A percentile compares a stretch with the other conserved stretches of the same genome.
Evolutionary conservation across 2,888 invertebrate species (phyloP).

Genomic region (Drosophila picticornis): DNA sequence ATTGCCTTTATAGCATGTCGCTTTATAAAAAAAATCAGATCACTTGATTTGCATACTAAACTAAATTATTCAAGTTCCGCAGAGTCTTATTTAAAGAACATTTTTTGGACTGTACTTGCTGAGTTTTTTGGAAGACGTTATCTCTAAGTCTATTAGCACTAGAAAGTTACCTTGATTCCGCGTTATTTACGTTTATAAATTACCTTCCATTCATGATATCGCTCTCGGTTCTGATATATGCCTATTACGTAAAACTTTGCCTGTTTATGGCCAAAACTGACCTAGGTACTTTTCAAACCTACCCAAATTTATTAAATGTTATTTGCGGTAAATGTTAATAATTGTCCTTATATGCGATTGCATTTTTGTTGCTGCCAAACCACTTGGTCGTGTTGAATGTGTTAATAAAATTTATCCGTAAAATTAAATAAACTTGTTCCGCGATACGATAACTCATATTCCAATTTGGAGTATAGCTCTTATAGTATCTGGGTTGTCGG

Average conservation of each 20-base stretch:
- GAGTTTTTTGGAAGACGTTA: neutral
- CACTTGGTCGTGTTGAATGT: too few relatives aligned
- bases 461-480: neutral
- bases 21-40: neutral
- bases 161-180: neutral
- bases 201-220: neutral
- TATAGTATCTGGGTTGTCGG: neutral
- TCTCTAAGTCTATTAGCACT: neutral
- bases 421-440: neutral
- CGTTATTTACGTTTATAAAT: neutral
- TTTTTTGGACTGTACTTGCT: neutral
- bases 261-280: neutral
- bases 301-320: neutral
- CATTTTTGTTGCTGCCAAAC: neutral
- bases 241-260: neutral
- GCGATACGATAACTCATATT: neutral
- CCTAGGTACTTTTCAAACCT: neutral
- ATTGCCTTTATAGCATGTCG: neutral
- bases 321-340: neutral
- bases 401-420: neutral
- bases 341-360: neutral
- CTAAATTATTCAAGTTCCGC: neutral
- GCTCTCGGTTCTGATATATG: neutral
- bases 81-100: neutral
- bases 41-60: neutral